Evolutionary conservation across 2,888 invertebrate genomes (phyloP).

Genomic region (Nipponacmea schrenckii): DNA sequence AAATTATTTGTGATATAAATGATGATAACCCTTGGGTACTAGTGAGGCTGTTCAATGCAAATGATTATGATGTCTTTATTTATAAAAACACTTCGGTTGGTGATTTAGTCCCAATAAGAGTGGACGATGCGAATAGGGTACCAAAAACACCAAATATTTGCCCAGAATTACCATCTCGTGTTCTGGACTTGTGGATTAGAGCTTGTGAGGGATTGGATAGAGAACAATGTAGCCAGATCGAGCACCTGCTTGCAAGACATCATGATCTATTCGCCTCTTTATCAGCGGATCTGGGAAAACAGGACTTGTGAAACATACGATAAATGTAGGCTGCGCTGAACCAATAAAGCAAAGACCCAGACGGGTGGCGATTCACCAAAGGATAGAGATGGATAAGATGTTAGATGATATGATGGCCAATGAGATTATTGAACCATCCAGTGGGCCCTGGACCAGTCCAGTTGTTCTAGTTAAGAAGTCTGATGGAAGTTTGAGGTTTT

Average conservation of each 20-base stretch:
- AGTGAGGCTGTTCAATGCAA: not conserved
- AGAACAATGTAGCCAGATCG: not conserved
- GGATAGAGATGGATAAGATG: not conserved
- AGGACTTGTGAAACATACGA: not conserved
- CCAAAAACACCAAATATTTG: not conserved
- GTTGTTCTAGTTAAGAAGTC: not conserved
- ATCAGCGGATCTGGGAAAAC: not conserved
- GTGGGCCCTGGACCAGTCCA: not conserved
- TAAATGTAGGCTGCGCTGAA: not conserved
- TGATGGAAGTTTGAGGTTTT: not conserved
- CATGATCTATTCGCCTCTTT: not conserved
- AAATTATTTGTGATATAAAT: not conserved
- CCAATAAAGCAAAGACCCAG: slow-evolving; percentile 4
- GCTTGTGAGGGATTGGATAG: not conserved
- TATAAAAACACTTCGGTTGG: not conserved
- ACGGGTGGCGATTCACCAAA: not conserved
- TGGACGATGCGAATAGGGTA: not conserved
- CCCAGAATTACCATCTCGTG: not conserved
- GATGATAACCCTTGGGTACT: not conserved
- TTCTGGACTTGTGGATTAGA: slow-evolving; percentile 1
- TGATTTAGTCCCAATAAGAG: not conserved
- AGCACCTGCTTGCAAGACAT: not conserved
- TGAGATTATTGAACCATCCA: not conserved
- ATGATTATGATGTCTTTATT: not conserved
- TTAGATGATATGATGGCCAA: slow-evolving; percentile 2